Conservation (phyloP, 1,140 invertebrate genomes). For the Sitophilus oryzae region DNA sequence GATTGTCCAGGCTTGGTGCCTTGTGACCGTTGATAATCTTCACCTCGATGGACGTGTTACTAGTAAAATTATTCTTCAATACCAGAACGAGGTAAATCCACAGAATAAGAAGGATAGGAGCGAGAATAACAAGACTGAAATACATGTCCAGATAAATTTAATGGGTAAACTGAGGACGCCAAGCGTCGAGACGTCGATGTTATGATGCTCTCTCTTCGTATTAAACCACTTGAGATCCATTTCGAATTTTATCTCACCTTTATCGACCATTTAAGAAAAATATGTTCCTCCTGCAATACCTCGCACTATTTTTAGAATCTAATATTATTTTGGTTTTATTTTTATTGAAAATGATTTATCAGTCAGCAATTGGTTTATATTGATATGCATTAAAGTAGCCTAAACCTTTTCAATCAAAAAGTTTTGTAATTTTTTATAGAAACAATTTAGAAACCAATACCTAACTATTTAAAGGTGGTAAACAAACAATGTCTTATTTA, state of each 20-base stretch:
- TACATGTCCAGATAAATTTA: conserved; percentile 13
- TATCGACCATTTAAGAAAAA: background rate
- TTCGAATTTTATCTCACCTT: conserved; percentile 20
- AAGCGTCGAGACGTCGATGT: conserved; percentile 4
- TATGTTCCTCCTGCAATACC: background rate
- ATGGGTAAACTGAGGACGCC: background rate
- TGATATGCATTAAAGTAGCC: too few relatives aligned
- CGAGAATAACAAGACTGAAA: conserved; percentile 16
- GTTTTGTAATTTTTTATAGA: too few relatives aligned
- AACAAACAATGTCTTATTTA: too few relatives aligned
- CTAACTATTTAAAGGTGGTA: too few relatives aligned
- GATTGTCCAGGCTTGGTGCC: background rate
- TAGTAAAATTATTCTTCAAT: conserved; percentile 17
- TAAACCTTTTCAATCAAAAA: too few relatives aligned
- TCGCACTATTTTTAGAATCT: background rate
- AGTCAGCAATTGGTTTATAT: too few relatives aligned
- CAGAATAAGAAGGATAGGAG: conserved; percentile 16
- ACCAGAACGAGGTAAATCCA: conserved; percentile 24
- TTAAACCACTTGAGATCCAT: conserved; percentile 31
- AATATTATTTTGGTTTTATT: too few relatives aligned
- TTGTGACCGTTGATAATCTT: conserved; percentile 26
- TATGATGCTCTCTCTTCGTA: conserved; percentile 3
- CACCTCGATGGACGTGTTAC: conserved; percentile 27
- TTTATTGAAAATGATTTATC: too few relatives aligned
- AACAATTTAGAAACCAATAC: too few relatives aligned